These are phyloP conservation scores for Diachrysia chrysitis DNA, from an alignment of 2,888 invertebrate genomes.

Conservation along the genomic window DNA sequence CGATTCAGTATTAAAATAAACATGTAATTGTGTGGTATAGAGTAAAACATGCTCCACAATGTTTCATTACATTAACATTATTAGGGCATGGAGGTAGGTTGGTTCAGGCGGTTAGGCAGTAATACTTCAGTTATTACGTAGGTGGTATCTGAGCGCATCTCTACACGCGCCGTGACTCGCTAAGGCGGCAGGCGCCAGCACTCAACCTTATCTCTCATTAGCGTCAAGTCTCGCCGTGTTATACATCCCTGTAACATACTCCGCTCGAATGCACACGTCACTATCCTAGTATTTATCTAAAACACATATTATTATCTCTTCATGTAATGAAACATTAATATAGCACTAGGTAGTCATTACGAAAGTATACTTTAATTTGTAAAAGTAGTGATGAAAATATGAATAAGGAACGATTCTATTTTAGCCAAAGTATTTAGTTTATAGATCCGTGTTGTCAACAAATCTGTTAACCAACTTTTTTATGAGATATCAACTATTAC, in stretches of 20 bases:
- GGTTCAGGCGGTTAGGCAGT: background rate
- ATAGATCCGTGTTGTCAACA: too few relatives aligned
- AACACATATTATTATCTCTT: background rate
- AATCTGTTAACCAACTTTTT: too few relatives aligned
- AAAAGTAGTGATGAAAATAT: too few relatives aligned
- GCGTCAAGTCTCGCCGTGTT: conserved; percentile 58
- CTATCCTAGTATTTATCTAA: background rate
- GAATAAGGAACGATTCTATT: too few relatives aligned
- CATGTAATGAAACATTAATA: background rate
- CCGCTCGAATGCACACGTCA: conserved; percentile 5
- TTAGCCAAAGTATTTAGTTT: too few relatives aligned
- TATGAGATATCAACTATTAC: too few relatives aligned
- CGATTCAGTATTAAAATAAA: background rate
- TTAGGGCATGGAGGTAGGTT: background rate
- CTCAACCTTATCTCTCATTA: conserved; percentile 71
- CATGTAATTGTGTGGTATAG: background rate
- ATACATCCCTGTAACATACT: conserved; percentile 37
- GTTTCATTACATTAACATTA: background rate
- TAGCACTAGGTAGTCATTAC: too few relatives aligned
- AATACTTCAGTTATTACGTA: background rate
- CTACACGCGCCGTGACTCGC: conserved; percentile 18
- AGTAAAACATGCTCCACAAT: too few relatives aligned
- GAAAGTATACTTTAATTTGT: too few relatives aligned
- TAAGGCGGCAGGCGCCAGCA: conserved; percentile 49
- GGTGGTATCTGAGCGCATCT: conserved; percentile 7